phyloP scores from a whole-genome alignment of 2,797 vertebrate species.

The Sarcoramphus papa region DNA sequence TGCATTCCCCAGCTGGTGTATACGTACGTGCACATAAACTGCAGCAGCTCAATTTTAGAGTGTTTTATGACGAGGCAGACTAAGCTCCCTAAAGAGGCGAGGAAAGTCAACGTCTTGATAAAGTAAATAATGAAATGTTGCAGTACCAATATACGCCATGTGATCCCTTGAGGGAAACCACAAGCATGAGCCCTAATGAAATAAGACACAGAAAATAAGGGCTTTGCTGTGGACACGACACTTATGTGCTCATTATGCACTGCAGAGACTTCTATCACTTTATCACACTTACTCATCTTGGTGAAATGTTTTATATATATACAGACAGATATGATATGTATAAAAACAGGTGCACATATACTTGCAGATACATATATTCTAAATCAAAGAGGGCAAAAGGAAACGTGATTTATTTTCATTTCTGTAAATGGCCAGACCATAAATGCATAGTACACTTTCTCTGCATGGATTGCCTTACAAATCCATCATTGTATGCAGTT shows the following conservation, averaged over 20 bases:
- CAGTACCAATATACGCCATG: background rate
- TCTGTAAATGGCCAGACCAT: background rate
- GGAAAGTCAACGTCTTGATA: background rate
- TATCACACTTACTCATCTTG: background rate
- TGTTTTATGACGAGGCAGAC: background rate
- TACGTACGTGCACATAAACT: background rate
- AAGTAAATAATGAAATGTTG: conserved; percentile 52
- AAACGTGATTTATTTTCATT: background rate
- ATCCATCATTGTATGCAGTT: background rate
- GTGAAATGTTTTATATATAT: background rate
- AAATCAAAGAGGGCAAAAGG: background rate
- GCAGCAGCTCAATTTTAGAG: background rate
- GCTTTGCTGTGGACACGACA: background rate
- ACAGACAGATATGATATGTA: background rate
- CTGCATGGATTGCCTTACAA: background rate
- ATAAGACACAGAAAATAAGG: background rate
- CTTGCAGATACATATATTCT: background rate
- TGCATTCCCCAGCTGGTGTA: background rate
- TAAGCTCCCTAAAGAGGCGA: background rate
- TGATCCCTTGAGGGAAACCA: conserved; percentile 16
- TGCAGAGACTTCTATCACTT: background rate
- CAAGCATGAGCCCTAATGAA: background rate
- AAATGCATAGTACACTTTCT: background rate
- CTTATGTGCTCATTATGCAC: background rate
- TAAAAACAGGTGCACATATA: background rate